A percentile compares a stretch with the other conserved stretches of the same genome.
Evolutionary conservation across 2,888 invertebrate genomes (phyloP).

Genomic region (Pandemis corylana): DNA sequence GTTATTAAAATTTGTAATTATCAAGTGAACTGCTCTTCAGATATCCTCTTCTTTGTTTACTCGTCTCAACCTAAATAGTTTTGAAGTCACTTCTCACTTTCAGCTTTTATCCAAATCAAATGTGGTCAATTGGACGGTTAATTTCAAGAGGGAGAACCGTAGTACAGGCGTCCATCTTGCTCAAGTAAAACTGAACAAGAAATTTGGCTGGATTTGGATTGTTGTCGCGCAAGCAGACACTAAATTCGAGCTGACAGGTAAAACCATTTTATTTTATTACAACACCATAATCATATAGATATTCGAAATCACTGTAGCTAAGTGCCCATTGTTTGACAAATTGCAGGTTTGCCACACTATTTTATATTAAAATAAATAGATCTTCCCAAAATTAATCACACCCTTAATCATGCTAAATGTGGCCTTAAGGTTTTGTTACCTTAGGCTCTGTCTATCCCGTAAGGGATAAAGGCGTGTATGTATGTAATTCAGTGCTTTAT

Average conservation of each 20-base stretch:
- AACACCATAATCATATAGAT: too few species aligned
- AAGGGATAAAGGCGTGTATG: too few species aligned
- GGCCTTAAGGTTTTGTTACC: too few species aligned
- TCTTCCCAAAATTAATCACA: background rate
- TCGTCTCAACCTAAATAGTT: background rate
- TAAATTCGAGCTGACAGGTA: constrained; percentile 73
- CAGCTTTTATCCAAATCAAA: constrained; percentile 79
- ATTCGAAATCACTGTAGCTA: too few species aligned
- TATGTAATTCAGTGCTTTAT: background rate
- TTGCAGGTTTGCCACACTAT: too few species aligned
- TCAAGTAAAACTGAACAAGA: constrained; percentile 82
- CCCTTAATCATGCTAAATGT: too few species aligned
- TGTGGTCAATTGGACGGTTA: constrained; percentile 86
- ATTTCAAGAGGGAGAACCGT: constrained; percentile 82
- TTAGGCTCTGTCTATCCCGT: too few species aligned
- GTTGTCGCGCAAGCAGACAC: constrained; percentile 54
- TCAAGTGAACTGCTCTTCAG: too few species aligned
- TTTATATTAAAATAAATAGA: background rate
- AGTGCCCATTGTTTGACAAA: too few species aligned
- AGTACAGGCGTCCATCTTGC: constrained; percentile 84
- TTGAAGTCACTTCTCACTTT: constrained; percentile 27
- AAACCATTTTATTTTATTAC: constrained; percentile 9
- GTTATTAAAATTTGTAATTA: too few species aligned
- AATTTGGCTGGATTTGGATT: constrained; percentile 64
- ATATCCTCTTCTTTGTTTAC: too few species aligned